phyloP scores from a whole-genome alignment of 2,888 invertebrate species.

The Drosophila mettleri region DNA sequence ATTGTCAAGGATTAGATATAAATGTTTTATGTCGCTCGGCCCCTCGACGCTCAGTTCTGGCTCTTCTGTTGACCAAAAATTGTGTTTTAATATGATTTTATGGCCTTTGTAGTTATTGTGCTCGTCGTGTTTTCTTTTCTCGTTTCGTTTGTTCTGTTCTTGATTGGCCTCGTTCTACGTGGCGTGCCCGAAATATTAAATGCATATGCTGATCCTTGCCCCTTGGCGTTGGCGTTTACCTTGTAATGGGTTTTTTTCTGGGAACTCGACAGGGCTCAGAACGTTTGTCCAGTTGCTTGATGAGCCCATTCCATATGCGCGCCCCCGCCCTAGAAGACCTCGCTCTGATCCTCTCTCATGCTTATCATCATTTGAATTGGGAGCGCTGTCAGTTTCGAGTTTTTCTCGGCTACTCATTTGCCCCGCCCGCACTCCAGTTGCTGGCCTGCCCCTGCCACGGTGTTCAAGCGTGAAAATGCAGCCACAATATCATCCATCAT shows the following conservation, averaged over 20 bases:
- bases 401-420: conserved; percentile 55
- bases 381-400: conserved; percentile 65
- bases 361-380: conserved; percentile 49
- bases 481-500: conserved; percentile 73
- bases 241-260: conserved; percentile 69
- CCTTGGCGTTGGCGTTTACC: conserved; percentile 58
- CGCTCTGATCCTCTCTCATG: conserved; percentile 27
- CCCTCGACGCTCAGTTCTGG: conserved; percentile 14
- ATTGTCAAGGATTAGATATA: conserved; percentile 82
- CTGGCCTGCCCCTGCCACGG: conserved; percentile 2
- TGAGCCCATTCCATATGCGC: conserved; percentile 46
- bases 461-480: conserved; percentile 73
- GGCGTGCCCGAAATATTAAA: conserved; percentile 72
- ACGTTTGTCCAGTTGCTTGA: conserved; percentile 60
- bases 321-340: conserved; percentile 45
- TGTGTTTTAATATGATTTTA: conserved; percentile 82
- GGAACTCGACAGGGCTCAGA: conserved; percentile 44
- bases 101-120: conserved; percentile 55
- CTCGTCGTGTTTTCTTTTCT: conserved; percentile 16
- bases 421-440: conserved; percentile 9
- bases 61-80: conserved; percentile 69
- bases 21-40: conserved; percentile 69
- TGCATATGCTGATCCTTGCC: conserved; percentile 47
- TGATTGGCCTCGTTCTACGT: conserved; percentile 62
- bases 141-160: conserved; percentile 25